These are phyloP conservation scores for Zaprionus lineosus DNA, from an alignment of 2,888 invertebrate genomes.

Conservation along the genomic window DNA sequence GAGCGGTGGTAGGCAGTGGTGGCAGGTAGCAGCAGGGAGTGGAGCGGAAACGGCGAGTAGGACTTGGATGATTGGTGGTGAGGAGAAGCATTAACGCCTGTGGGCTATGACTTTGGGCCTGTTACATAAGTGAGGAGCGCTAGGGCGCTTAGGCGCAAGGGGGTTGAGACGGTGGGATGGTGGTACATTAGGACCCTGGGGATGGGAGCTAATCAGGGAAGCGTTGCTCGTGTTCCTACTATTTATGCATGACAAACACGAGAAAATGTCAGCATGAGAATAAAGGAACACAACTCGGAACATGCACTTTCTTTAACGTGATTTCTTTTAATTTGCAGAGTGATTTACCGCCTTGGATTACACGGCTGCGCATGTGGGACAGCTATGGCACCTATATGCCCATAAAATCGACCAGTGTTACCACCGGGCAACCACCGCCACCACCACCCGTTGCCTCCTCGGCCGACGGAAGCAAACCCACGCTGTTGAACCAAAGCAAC, in stretches of 20 bases:
- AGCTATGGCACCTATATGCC: slow-evolving; percentile 85
- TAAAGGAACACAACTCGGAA: slow-evolving; percentile 65
- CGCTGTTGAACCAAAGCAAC: slow-evolving; percentile 79
- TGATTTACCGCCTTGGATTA: slow-evolving; percentile 86
- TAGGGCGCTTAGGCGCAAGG: no score
- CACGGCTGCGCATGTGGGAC: slow-evolving; percentile 89
- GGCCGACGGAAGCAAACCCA: slow-evolving; percentile 75
- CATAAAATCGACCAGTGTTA: slow-evolving; percentile 81
- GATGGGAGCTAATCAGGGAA: no score
- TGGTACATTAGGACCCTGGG: no score
- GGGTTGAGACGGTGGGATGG: no score
- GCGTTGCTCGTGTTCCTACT: no score
- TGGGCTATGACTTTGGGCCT: no score
- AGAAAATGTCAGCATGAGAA: slow-evolving; percentile 64
- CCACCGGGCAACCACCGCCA: slow-evolving; percentile 80
- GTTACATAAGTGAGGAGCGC: no score
- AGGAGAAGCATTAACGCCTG: no score
- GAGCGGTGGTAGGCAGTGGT: no score
- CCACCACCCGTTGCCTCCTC: slow-evolving; percentile 79
- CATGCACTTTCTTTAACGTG: slow-evolving; percentile 26
- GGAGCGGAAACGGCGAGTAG: no score
- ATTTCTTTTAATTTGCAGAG: slow-evolving; percentile 62
- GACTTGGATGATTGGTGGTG: no score
- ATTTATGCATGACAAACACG: slow-evolving; percentile 17
- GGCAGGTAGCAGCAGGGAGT: no score